These are phyloP conservation scores for Onthophagus taurus DNA, from an alignment of 1,140 invertebrate genomes.

Conservation along the genomic window DNA sequence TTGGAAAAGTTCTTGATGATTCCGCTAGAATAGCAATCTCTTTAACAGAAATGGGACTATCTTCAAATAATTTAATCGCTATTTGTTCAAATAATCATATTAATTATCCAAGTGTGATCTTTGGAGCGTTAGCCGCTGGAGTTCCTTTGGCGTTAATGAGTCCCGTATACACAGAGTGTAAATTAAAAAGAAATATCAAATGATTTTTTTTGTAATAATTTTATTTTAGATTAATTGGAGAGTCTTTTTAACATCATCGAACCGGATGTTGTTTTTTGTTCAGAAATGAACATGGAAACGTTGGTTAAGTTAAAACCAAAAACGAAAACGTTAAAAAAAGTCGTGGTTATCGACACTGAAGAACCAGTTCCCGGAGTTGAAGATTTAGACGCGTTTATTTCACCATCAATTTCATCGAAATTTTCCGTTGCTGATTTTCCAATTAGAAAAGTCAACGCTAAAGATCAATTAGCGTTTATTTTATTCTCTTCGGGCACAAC, in stretches of 20 bases:
- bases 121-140: slow-evolving; percentile 2
- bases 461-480: slow-evolving; percentile 32
- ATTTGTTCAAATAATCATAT: slow-evolving; percentile 6
- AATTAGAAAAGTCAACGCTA: slow-evolving; percentile 14
- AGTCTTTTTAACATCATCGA: slow-evolving; percentile 42
- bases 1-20: too few relatives aligned
- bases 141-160: slow-evolving; percentile 3
- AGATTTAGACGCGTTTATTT: slow-evolving; percentile 2
- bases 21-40: too few relatives aligned
- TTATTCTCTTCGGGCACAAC: slow-evolving; percentile 58
- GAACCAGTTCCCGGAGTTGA: neutral
- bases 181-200: too few relatives aligned
- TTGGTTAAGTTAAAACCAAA: slow-evolving; percentile 17
- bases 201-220: neutral
- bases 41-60: too few relatives aligned
- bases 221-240: slow-evolving; percentile 36
- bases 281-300: slow-evolving; percentile 22
- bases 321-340: slow-evolving; percentile 16
- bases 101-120: neutral
- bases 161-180: slow-evolving; percentile 6
- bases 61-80: slow-evolving; percentile 6
- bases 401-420: neutral
- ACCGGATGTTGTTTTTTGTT: slow-evolving; percentile 41
- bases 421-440: slow-evolving; percentile 9
- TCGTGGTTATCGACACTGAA: slow-evolving; percentile 18